Conservation (phyloP, 2,113 vertebrate genomes). For the Rhinopomastus cyanomelas region DNA sequence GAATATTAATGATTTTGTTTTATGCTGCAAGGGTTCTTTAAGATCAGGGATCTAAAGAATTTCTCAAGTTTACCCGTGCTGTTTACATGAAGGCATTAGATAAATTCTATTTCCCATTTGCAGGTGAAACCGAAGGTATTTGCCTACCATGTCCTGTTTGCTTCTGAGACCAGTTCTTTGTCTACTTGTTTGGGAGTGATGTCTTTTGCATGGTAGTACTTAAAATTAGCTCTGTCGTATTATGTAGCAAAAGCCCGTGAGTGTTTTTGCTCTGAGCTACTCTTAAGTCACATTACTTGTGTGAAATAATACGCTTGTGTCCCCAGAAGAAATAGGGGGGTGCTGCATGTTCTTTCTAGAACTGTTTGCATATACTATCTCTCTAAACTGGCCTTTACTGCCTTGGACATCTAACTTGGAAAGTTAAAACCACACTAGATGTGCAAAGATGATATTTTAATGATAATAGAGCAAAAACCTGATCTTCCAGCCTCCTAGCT, state of each 20-base stretch:
- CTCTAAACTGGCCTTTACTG: background rate
- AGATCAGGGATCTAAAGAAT: conserved; percentile 8
- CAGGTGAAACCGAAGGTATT: background rate
- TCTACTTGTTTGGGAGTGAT: background rate
- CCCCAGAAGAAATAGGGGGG: background rate
- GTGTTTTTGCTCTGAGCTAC: background rate
- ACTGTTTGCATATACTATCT: background rate
- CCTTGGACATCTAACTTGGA: background rate
- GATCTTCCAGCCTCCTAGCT: background rate
- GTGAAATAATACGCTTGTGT: background rate
- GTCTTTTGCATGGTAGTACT: background rate
- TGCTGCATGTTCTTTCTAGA: background rate
- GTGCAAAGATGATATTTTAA: background rate
- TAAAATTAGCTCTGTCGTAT: background rate
- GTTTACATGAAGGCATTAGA: background rate
- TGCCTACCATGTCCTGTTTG: background rate
- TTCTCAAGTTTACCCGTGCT: background rate
- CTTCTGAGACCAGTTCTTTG: background rate
- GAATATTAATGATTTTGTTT: background rate
- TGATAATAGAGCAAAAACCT: background rate
- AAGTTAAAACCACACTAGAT: background rate
- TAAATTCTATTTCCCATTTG: background rate
- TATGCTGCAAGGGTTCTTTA: background rate
- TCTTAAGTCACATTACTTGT: background rate
- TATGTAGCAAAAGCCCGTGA: background rate